Evolutionary conservation across 1,140 invertebrate genomes (phyloP).

Genomic region (Drosophila funebris): DNA sequence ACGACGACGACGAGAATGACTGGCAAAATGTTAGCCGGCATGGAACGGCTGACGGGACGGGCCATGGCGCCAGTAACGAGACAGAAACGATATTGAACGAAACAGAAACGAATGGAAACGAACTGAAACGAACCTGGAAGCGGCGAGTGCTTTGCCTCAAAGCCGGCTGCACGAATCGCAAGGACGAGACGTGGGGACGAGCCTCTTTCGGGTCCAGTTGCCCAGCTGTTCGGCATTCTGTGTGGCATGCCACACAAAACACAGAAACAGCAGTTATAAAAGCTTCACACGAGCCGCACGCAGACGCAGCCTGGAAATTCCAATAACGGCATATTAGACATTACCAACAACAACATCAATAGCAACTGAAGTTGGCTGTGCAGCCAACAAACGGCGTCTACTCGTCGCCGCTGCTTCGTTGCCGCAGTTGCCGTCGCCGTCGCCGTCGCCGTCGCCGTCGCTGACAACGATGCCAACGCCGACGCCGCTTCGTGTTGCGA

Average conservation of each 20-base stretch:
- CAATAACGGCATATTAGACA: constrained; percentile 41
- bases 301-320: constrained; percentile 50
- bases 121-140: constrained; percentile 34
- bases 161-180: constrained; percentile 12
- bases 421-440: constrained; percentile 6
- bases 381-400: constrained; percentile 41
- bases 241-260: neutral
- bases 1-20: constrained; percentile 41
- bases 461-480: constrained; percentile 7
- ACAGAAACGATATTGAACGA: constrained; percentile 27
- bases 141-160: constrained; percentile 18
- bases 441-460: constrained; percentile 2
- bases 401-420: constrained; percentile 39
- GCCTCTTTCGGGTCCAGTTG: constrained; percentile 15
- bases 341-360: constrained; percentile 2
- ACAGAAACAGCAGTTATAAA: constrained; percentile 31
- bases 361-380: constrained; percentile 54
- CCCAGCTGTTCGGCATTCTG: constrained; percentile 46
- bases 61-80: constrained; percentile 25
- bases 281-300: constrained; percentile 33
- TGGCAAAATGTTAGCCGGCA: constrained; percentile 52
- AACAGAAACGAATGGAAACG: constrained; percentile 31
- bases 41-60: constrained; percentile 29
- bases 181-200: constrained; percentile 5
- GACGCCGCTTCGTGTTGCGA: constrained; percentile 67